Evolutionary conservation across 1,140 invertebrate species (phyloP).

Genomic region (Tribolium madens): DNA sequence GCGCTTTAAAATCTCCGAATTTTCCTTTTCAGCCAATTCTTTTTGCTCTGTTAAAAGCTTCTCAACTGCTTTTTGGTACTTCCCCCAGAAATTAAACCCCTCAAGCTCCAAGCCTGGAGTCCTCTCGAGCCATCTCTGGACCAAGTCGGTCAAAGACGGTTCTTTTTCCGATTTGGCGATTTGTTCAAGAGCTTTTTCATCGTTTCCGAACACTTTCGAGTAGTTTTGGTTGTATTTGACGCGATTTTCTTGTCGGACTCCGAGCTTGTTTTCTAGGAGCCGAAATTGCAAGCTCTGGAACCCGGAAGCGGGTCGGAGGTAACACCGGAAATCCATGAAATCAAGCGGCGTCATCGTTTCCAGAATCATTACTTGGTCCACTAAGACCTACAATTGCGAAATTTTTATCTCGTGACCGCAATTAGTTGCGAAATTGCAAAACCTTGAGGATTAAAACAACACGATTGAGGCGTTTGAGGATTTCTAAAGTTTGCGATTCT

Average conservation of each 20-base stretch:
- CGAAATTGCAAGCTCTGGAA: conserved; percentile 98
- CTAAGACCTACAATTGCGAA: conserved; percentile 79
- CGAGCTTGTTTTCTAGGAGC: conserved; percentile 96
- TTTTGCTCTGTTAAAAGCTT: conserved; percentile 79
- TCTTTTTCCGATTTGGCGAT: conserved; percentile 85
- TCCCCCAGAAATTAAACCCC: conserved; percentile 95
- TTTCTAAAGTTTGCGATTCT: conserved; percentile 92
- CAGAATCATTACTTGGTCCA: conserved; percentile 96
- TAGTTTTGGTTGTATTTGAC: conserved; percentile 96
- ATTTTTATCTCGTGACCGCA: neutral
- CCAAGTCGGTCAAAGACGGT: conserved; percentile 84
- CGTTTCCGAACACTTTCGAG: conserved; percentile 85
- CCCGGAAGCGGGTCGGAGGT: conserved; percentile 93
- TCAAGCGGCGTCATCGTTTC: conserved; percentile 98
- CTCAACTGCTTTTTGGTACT: conserved; percentile 85
- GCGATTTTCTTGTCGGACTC: conserved; percentile 87
- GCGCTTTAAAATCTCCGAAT: conserved; percentile 69
- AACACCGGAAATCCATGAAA: conserved; percentile 96
- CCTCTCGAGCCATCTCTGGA: conserved; percentile 93
- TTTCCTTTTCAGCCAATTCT: conserved; percentile 70
- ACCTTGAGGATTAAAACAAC: conserved; percentile 96
- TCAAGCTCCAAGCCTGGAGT: conserved; percentile 89
- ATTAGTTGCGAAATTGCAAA: neutral
- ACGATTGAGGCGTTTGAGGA: conserved; percentile 91
- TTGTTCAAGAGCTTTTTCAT: conserved; percentile 75